Evolutionary conservation across 2,113 vertebrate species (phyloP).

Genomic region (Tragulus kanchil): DNA sequence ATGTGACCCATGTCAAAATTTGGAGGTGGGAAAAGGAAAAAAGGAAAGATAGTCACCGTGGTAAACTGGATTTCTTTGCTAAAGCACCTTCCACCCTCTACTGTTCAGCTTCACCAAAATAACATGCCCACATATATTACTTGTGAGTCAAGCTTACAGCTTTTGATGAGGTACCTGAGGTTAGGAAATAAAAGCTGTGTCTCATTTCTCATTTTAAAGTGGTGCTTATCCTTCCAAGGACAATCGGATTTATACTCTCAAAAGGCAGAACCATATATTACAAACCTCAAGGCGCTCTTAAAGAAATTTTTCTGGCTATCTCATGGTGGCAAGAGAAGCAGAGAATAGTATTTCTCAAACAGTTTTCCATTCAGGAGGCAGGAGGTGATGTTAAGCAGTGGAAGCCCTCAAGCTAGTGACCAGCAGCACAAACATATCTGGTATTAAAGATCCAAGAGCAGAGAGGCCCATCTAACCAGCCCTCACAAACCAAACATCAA

Average conservation of each 20-base stretch:
- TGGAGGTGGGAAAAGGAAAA: background rate
- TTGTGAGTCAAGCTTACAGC: slow-evolving; percentile 59
- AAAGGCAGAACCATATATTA: slow-evolving; percentile 65
- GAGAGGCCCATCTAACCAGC: background rate
- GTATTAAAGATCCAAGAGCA: background rate
- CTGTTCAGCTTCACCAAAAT: slow-evolving; percentile 57
- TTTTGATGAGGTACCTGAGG: slow-evolving; percentile 80
- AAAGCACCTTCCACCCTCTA: background rate
- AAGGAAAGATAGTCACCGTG: background rate
- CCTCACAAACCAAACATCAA: background rate
- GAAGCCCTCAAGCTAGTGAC: background rate
- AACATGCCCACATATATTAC: slow-evolving; percentile 40
- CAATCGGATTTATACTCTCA: slow-evolving; percentile 79
- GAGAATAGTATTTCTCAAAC: background rate
- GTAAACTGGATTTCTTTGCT: slow-evolving; percentile 34
- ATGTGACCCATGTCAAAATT: background rate
- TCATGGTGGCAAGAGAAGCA: background rate
- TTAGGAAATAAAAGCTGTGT: slow-evolving; percentile 75
- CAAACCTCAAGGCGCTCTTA: slow-evolving; percentile 50
- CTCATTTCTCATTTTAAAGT: slow-evolving; percentile 77
- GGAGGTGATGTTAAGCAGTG: too few relatives aligned
- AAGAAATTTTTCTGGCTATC: slow-evolving; percentile 2
- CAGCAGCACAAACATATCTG: accelerated
- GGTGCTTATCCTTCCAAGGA: slow-evolving; percentile 60
- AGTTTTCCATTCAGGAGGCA: background rate